Evolutionary conservation across 2,113 vertebrate genomes (phyloP).

Genomic region (Mesembrinibis cayennensis): DNA sequence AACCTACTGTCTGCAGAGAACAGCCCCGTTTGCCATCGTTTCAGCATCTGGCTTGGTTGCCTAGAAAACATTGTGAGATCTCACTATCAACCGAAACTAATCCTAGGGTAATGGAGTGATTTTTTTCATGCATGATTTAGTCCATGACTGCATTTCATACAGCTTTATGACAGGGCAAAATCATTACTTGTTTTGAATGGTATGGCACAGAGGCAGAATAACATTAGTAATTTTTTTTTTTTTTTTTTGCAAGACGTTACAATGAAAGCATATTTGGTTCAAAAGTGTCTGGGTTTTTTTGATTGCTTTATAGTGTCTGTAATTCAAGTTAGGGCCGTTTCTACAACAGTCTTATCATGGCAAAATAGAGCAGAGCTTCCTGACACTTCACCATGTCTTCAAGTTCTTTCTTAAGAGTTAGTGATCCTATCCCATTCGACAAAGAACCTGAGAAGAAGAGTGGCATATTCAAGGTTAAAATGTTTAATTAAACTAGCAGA

Average conservation of each 20-base stretch:
- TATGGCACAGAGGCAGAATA: not conserved
- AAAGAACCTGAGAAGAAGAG: not conserved
- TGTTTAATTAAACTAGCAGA: not conserved
- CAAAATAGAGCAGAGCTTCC: not conserved
- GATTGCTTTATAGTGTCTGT: not conserved
- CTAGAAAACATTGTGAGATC: not conserved
- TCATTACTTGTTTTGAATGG: not conserved
- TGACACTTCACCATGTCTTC: not conserved
- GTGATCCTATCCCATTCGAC: not conserved
- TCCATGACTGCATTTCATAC: not conserved
- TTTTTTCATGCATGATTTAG: not conserved
- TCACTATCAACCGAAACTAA: not conserved
- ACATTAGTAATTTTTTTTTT: not conserved
- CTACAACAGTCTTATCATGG: not conserved
- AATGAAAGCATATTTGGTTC: not conserved
- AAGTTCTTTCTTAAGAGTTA: not conserved
- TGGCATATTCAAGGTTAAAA: not conserved
- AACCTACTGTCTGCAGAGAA: not conserved
- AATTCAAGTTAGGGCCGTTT: not conserved
- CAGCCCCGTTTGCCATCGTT: not conserved
- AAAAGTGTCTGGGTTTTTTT: not conserved
- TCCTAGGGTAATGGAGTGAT: not conserved
- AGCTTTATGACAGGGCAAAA: not conserved
- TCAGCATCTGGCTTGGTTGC: not conserved
- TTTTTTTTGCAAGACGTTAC: not conserved